Conservation (phyloP, 2,113 vertebrate genomes). For the Ceyx melanurus region DNA sequence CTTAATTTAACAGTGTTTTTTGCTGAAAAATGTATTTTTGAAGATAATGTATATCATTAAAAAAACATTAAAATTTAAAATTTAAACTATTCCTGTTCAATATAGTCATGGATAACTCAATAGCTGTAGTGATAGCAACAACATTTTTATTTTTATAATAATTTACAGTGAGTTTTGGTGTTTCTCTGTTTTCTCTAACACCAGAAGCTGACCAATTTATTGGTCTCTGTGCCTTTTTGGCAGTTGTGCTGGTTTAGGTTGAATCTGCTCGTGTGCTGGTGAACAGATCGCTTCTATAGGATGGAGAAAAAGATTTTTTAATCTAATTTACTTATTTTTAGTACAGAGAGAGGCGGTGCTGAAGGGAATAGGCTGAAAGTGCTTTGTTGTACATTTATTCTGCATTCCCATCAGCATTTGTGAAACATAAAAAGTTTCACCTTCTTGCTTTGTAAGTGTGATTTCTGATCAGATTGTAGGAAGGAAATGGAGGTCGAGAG, state of each 20-base stretch:
- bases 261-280: neutral
- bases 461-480: slow-evolving; percentile 13
- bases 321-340: neutral
- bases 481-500: neutral
- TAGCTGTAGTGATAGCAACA: neutral
- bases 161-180: neutral
- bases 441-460: neutral
- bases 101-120: neutral
- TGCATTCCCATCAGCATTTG: neutral
- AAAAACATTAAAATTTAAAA: neutral
- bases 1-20: slow-evolving; percentile 1
- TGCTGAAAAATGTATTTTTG: neutral
- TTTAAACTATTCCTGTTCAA: neutral
- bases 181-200: neutral
- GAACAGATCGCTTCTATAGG: neutral
- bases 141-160: neutral
- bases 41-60: neutral
- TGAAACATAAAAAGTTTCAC: neutral
- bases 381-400: neutral
- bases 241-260: neutral
- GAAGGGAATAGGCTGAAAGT: neutral
- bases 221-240: neutral
- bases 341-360: neutral
- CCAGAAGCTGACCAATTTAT: neutral
- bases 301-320: neutral